phyloP scores from a whole-genome alignment of 2,888 invertebrate species.

The Galerucella nymphaeae region DNA sequence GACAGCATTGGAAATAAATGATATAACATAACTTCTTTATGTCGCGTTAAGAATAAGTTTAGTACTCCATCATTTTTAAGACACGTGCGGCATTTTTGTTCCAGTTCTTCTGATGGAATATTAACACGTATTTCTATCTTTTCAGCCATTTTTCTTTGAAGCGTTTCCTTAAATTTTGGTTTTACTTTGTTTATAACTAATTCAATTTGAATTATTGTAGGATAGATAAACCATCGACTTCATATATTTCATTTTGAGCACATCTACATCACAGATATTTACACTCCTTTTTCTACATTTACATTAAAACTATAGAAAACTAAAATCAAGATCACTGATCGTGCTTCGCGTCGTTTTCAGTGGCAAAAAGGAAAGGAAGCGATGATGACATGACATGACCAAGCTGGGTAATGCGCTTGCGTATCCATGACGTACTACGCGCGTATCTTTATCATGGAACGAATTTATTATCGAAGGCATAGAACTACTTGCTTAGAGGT shows the following conservation, averaged over 20 bases:
- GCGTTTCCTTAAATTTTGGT: background rate
- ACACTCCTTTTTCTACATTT: background rate
- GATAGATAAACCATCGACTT: background rate
- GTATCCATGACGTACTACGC: background rate
- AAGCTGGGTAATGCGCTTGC: background rate
- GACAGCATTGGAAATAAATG: constrained; percentile 5
- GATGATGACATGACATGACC: background rate
- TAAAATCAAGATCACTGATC: background rate
- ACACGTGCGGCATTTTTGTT: background rate
- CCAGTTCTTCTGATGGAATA: constrained; percentile 1
- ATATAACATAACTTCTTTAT: constrained; percentile 1
- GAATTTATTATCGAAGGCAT: too few species aligned
- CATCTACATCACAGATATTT: background rate
- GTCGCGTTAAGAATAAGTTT: background rate
- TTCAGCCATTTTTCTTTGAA: constrained; percentile 1
- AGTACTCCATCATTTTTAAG: constrained; percentile 3
- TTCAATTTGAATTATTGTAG: background rate
- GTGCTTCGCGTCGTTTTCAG: background rate
- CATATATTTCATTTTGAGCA: background rate
- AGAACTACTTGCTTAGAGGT: too few species aligned
- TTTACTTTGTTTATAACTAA: constrained; percentile 3
- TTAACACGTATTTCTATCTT: background rate
- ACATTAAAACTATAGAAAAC: background rate
- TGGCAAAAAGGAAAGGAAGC: background rate
- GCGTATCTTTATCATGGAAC: too few species aligned